Base-by-base conservation (phyloP, 2,797 vertebrate genomes). In the Gymnodraco acuticeps region DNA sequence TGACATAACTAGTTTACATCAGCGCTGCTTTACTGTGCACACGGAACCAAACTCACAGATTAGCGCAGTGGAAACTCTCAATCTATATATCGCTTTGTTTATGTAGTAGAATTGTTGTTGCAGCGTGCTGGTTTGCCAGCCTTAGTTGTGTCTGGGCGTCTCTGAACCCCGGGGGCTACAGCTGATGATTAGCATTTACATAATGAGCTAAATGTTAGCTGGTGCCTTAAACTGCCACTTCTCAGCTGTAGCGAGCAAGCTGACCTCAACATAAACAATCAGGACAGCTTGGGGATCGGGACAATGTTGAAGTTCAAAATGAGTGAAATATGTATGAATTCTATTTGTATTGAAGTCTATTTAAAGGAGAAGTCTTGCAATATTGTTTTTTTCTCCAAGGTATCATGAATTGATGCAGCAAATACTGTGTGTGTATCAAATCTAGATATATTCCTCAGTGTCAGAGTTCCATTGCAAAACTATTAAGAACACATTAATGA, bases 161-260 rank as follows among this genome's bases (percentile, higher is more conserved):
- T 81, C 77, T 43, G 45, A 87, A 80, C 66, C 84, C 77, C 72
- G n/a, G 0, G 85, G 89, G 80, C 82, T 78, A 60, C 84, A 87
- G 83, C 90, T 86, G 87, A 90, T 94, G 90, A 94, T 91, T 89
- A 92, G 87, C 89, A 93, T 95, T 94, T 93, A 87, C 92, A 95
- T 94, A 94, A 95, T 94, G 93, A 92, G 89, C 86, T 95, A 95
- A 95, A 94, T 94, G 93, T 93, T 95, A 93, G 90, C 83, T 94
- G 90, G 91, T 88, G 88, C 90, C 85, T 83, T 73, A 91, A 93
- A 92, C 85, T 84, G 90, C 85, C 82, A 60, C 80, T 88, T 68
- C 77, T 84, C 80, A 84, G 91, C 87, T 82, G 81, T 59, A 66
- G 72, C 87, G 84, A 78, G 78, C 81, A 70, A 85, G 72, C 56